These are phyloP conservation scores for Laupala kohalensis DNA, from an alignment of 1,140 invertebrate genomes.

Conservation along the genomic window DNA sequence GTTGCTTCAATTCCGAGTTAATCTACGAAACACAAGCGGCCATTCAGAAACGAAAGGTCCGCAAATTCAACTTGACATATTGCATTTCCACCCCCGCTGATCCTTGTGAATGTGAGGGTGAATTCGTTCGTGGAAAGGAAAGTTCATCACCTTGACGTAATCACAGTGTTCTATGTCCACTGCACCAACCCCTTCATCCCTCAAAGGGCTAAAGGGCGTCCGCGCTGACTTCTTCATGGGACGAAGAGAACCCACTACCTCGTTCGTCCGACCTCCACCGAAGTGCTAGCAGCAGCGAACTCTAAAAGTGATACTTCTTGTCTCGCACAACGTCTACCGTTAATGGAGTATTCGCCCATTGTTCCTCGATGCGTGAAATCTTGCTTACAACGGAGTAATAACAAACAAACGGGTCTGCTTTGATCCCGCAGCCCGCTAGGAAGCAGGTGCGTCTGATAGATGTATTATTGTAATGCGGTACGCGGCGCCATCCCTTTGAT, in stretches of 20 bases:
- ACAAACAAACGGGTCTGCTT: neutral
- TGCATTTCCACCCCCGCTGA: no score
- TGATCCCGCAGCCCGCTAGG: neutral
- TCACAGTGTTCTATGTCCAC: neutral
- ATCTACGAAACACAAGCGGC: no score
- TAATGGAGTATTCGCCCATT: neutral
- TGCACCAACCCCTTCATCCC: neutral
- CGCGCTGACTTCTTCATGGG: no score
- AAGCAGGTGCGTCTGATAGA: neutral
- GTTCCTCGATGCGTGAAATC: neutral
- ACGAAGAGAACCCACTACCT: no score
- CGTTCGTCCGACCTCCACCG: no score
- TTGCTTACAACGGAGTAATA: neutral
- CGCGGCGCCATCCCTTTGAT: neutral
- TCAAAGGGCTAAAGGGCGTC: neutral
- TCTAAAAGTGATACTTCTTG: neutral
- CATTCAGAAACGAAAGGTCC: no score
- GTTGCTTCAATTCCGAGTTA: no score
- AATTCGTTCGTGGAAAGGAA: no score
- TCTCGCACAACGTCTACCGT: neutral
- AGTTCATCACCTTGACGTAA: no score
- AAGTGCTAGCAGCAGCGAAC: no score
- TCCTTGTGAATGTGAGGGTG: no score
- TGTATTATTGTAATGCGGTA: neutral
- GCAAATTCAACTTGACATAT: no score